Percentiles rank a stretch among this genome's conserved stretches.
These are phyloP conservation scores for Diplodus sargus DNA, from an alignment of 2,797 vertebrate genomes.

Conservation along the genomic window DNA sequence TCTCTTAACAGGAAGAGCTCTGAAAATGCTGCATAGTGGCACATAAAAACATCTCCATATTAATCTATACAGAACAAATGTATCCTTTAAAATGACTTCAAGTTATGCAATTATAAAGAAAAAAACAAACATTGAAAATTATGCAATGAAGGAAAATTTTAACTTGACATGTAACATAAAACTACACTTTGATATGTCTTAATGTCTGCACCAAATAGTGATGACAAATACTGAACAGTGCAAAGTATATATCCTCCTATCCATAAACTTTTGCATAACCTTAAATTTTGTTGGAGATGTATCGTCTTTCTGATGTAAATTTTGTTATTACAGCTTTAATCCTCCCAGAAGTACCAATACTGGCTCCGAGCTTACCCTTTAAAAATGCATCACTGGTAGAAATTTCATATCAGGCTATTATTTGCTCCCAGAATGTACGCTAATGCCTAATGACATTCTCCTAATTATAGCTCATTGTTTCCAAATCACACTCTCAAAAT, in stretches of 20 bases:
- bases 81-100: not conserved
- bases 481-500: conserved; percentile 57
- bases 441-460: conserved; percentile 60
- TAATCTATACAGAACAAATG: not conserved
- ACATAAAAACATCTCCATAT: not conserved
- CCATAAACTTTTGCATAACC: not conserved
- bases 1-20: not conserved
- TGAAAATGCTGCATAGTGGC: not conserved
- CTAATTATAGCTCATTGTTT: conserved; percentile 69
- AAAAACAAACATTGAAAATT: no score
- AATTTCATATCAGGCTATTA: conserved; percentile 39
- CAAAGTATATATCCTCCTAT: not conserved
- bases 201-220: not conserved
- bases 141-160: not conserved
- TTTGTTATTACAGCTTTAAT: conserved; percentile 3
- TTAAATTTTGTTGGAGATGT: not conserved
- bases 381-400: conserved; percentile 39
- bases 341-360: not conserved
- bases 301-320: not conserved
- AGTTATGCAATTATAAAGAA: no score
- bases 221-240: not conserved
- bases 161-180: not conserved
- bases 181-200: not conserved
- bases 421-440: conserved; percentile 25
- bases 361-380: conserved; percentile 19